Conservation (phyloP, 2,888 invertebrate species). For the Listrodromus nycthemerus region DNA sequence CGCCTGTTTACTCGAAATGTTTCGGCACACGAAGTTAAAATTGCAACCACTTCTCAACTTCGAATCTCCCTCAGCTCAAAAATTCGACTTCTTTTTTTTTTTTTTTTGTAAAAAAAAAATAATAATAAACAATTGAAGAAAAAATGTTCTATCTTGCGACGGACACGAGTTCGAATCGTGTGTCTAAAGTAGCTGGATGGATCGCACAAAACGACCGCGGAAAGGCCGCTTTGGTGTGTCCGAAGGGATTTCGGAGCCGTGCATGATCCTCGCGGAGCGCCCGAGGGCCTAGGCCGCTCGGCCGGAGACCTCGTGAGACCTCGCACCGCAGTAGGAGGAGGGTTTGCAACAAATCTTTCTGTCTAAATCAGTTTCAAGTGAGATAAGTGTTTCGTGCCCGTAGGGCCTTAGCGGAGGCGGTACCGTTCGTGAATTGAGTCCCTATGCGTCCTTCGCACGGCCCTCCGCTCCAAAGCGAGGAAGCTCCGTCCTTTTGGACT, state of each 20-base stretch:
- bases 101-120: too few species aligned
- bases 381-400: slow-evolving; percentile 78
- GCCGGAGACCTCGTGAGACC: slow-evolving; percentile 22
- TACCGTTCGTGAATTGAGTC: slow-evolving; percentile 62
- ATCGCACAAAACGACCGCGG: neutral
- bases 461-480: slow-evolving; percentile 27
- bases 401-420: slow-evolving; percentile 62
- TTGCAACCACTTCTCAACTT: slow-evolving; percentile 9
- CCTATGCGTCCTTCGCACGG: slow-evolving; percentile 55
- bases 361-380: slow-evolving; percentile 82
- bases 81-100: too few species aligned
- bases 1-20: slow-evolving; percentile 6
- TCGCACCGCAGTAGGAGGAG: slow-evolving; percentile 53
- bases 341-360: slow-evolving; percentile 82
- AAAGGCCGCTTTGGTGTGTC: neutral
- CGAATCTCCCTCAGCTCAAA: too few species aligned
- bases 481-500: slow-evolving; percentile 52
- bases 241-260: slow-evolving; percentile 39
- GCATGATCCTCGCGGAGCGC: slow-evolving; percentile 54
- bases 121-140: too few species aligned
- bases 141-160: too few species aligned
- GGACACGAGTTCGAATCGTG: neutral
- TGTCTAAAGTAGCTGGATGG: neutral
- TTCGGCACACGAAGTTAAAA: neutral
- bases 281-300: slow-evolving; percentile 48